A percentile compares a stretch with the other conserved stretches of the same genome.
Conservation (phyloP, 2,797 vertebrate genomes). For the Myotis daubentonii region DNA sequence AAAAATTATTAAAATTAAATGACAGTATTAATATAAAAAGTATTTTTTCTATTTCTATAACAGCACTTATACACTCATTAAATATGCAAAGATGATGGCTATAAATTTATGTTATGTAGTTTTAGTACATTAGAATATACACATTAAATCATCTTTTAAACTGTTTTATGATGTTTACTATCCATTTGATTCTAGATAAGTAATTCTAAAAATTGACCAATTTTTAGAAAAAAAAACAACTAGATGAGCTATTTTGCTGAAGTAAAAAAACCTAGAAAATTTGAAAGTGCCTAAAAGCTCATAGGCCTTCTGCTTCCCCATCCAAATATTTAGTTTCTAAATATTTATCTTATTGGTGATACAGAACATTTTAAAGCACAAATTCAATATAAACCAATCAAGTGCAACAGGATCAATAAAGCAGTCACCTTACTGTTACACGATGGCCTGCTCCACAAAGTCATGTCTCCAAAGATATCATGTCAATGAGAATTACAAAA, state of each 20-base stretch:
- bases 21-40: neutral
- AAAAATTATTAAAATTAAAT: slow-evolving; percentile 24
- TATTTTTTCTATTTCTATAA: neutral
- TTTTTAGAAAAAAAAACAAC: neutral
- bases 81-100: neutral
- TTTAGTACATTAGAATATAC: neutral
- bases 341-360: neutral
- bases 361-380: neutral
- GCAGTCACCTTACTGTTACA: neutral
- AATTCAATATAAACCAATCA: neutral
- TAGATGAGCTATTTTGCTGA: neutral
- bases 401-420: neutral
- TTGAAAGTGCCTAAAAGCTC: neutral
- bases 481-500: neutral
- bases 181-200: neutral
- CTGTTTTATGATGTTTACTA: neutral
- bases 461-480: neutral
- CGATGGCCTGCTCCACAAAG: neutral
- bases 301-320: neutral
- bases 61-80: neutral
- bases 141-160: neutral
- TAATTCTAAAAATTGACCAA: neutral
- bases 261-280: neutral
- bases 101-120: neutral
- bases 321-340: neutral